Evolutionary conservation across 2,888 invertebrate genomes (phyloP).

Genomic region (Icerya purchasi): DNA sequence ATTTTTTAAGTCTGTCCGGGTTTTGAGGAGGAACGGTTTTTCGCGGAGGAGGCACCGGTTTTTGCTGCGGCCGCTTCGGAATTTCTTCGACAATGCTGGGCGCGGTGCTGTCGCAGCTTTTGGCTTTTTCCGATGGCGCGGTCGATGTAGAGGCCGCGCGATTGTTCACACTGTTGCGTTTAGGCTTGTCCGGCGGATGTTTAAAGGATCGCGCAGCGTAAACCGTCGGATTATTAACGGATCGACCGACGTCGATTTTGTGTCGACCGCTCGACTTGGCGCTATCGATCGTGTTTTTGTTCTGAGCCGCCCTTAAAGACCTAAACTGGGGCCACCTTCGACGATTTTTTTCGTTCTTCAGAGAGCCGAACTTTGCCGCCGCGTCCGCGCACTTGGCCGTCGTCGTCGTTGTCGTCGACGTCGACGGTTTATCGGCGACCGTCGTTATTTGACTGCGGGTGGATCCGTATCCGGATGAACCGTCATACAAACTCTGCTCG

Average conservation of each 20-base stretch:
- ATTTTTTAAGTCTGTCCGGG: neutral
- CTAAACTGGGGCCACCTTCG: constrained; percentile 21
- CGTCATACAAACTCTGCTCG: constrained; percentile 25
- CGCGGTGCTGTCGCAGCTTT: neutral
- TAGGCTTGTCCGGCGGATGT: constrained; percentile 14
- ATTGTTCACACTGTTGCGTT: too few relatives aligned
- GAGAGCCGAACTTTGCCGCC: constrained; percentile 15
- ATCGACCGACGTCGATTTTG: too few relatives aligned
- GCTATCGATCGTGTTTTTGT: too few relatives aligned
- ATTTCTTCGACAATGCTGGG: neutral
- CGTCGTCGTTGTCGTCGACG: neutral
- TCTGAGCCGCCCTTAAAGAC: constrained; percentile 18
- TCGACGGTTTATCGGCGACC: constrained; percentile 7
- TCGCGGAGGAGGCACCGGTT: constrained; percentile 22
- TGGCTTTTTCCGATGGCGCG: neutral
- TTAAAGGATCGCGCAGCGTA: constrained; percentile 17
- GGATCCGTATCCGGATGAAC: constrained; percentile 31
- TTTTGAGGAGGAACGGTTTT: too few relatives aligned
- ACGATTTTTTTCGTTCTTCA: constrained; percentile 13
- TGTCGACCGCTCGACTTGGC: too few relatives aligned
- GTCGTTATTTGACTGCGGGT: constrained; percentile 23
- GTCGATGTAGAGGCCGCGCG: constrained; percentile 1
- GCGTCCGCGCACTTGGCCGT: neutral
- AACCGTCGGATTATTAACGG: constrained; percentile 16
- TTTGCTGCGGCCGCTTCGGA: constrained; percentile 7